Evolutionary conservation across 2,888 invertebrate genomes (phyloP).

Genomic region (Tenthredo amoena): DNA sequence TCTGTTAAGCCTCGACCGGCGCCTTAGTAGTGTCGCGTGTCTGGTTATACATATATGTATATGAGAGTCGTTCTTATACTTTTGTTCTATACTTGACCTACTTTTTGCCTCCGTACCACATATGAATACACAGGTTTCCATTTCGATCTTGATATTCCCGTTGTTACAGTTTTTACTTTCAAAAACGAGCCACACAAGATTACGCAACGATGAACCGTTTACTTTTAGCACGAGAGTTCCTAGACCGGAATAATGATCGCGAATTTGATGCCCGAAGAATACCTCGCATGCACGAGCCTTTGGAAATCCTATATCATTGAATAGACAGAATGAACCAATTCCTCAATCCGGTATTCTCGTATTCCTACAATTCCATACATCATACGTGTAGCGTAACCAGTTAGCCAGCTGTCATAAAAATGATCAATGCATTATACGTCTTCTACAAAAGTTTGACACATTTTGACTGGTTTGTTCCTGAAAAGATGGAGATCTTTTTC

Average conservation of each 20-base stretch:
- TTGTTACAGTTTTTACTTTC: background rate
- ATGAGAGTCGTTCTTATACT: background rate
- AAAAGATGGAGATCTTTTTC: too few relatives aligned
- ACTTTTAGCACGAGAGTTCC: background rate
- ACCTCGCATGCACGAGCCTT: background rate
- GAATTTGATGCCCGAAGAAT: background rate
- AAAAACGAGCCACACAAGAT: background rate
- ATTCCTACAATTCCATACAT: background rate
- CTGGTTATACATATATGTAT: background rate
- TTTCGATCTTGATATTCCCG: background rate
- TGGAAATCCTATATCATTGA: background rate
- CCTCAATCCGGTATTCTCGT: background rate
- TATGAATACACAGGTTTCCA: background rate
- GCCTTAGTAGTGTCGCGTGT: background rate
- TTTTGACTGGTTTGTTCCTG: too few relatives aligned
- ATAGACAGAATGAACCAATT: background rate
- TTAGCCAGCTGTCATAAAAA: background rate
- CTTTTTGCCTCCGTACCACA: background rate
- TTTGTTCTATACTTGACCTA: background rate
- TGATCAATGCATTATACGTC: background rate
- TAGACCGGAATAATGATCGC: background rate
- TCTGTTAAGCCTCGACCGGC: background rate
- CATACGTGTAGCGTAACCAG: background rate
- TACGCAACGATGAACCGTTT: background rate
- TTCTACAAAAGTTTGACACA: too few relatives aligned